These are phyloP conservation scores for Herpailurus yagouaroundi DNA, from an alignment of 2,113 vertebrate genomes.

Conservation along the genomic window DNA sequence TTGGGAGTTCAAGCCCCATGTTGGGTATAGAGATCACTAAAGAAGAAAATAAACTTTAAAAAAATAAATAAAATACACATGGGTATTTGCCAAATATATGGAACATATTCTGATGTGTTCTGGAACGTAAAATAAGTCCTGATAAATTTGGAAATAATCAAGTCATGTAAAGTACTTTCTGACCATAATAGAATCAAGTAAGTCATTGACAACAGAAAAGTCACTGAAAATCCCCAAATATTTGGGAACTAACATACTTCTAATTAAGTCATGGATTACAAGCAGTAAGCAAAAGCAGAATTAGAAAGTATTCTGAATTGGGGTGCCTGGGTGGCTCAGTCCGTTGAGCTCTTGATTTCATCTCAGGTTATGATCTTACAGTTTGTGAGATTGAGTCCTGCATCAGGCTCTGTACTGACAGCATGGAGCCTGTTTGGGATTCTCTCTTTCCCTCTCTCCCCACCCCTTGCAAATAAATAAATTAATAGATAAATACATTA, in stretches of 20 bases:
- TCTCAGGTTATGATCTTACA: no score
- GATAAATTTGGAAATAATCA: neutral
- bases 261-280: neutral
- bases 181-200: neutral
- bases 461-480: no score
- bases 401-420: no score
- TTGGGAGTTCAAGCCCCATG: neutral
- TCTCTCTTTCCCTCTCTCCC: no score
- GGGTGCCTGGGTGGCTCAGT: no score
- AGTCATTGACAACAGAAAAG: neutral
- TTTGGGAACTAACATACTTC: neutral
- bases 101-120: neutral
- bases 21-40: neutral
- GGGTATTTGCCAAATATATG: neutral
- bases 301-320: neutral
- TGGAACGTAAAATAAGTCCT: neutral
- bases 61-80: neutral
- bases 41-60: neutral
- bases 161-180: neutral
- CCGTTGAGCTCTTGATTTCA: no score
- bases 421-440: no score
- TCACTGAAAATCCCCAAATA: neutral
- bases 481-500: no score
- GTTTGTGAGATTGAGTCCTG: no score
- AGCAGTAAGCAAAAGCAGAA: neutral